Evolutionary conservation across 2,113 vertebrate species (phyloP), one percentile per base, ranked within the genome.

Genomic region (Entelurus aequoreus): DNA sequence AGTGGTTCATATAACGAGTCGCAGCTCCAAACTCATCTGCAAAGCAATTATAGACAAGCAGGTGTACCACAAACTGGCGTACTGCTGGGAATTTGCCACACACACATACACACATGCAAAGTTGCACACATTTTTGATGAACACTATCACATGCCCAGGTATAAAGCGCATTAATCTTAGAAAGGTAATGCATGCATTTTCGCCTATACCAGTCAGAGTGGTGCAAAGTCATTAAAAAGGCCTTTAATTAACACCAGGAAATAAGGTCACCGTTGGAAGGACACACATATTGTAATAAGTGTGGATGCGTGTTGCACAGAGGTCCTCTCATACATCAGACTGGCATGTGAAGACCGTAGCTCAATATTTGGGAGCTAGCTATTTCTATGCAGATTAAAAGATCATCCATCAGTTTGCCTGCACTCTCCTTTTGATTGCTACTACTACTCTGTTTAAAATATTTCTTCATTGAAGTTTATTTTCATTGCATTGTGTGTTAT

Each of bases 241-340:
- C 69, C 71, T 89, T 90, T 90, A 89, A 92, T 90, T 90, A 88
- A 86, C 81, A 78, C 69, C 62, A 64, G 77, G 80, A 36, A 90
- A 88, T 86, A 88, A 90, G 88, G 90, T 90, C 88, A 87, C 67
- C 21, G 46, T 77, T 81, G 76, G 86, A 90, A 91, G 90, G 89
- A 90, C 89, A 90, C 89, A 89, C 85, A 83, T 86, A 85, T 83
- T 86, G 79, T 85, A 86, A 90, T 88, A 86, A 89, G 86, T 55
- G 73, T 59, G 65, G 69, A 72, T 79, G 80, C 69, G 74, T 67
- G 79, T 74, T 62, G 77, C 71, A 71, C 47, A 4, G 71, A 60
- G 72, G 74, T 84, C 79, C 79, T 52, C 74, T 83, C 70, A 77
- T 87, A 80, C 74, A 84, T 86, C 79, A 82, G 74, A 37, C 71